Conservation (phyloP, 2,888 invertebrate species). For the Plemyria rubiginata region DNA sequence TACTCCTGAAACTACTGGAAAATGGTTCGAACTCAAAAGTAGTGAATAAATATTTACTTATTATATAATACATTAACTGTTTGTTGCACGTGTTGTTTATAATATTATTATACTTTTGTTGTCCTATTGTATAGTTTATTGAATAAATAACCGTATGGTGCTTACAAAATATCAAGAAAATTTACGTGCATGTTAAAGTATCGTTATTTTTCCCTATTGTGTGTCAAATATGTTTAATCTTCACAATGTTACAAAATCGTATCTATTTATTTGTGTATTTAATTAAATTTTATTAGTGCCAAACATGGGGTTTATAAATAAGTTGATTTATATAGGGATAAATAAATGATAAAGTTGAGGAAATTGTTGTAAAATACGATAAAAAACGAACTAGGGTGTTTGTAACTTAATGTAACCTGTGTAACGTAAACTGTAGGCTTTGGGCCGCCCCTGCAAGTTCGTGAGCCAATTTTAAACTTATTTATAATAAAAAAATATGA, state of each 20-base stretch:
- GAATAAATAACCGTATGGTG: constrained; percentile 56
- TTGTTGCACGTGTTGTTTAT: constrained; percentile 33
- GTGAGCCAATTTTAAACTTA: constrained; percentile 79
- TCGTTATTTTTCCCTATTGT: constrained; percentile 47
- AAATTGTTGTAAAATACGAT: constrained; percentile 72
- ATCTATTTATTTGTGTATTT: constrained; percentile 63
- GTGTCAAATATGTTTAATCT: constrained; percentile 43
- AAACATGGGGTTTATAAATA: constrained; percentile 79
- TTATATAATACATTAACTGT: constrained; percentile 17
- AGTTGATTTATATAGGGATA: constrained; percentile 77
- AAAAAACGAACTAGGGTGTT: constrained; percentile 81
- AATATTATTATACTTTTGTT: constrained; percentile 30
- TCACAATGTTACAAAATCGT: constrained; percentile 53
- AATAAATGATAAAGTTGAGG: constrained; percentile 65
- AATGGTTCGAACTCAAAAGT: constrained; percentile 21
- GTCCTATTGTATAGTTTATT: constrained; percentile 39
- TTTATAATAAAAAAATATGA: constrained; percentile 61
- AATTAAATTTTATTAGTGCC: constrained; percentile 82
- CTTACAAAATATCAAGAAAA: constrained; percentile 61
- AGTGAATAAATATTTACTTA: constrained; percentile 27
- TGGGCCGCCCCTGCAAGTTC: constrained; percentile 64
- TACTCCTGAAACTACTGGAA: constrained; percentile 20
- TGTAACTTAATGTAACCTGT: constrained; percentile 77
- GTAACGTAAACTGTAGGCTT: constrained; percentile 68
- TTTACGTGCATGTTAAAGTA: constrained; percentile 11